Percentiles rank a stretch among this genome's conserved stretches.
Conservation (phyloP, 2,888 invertebrate species). For the Eristalis intricaria region DNA sequence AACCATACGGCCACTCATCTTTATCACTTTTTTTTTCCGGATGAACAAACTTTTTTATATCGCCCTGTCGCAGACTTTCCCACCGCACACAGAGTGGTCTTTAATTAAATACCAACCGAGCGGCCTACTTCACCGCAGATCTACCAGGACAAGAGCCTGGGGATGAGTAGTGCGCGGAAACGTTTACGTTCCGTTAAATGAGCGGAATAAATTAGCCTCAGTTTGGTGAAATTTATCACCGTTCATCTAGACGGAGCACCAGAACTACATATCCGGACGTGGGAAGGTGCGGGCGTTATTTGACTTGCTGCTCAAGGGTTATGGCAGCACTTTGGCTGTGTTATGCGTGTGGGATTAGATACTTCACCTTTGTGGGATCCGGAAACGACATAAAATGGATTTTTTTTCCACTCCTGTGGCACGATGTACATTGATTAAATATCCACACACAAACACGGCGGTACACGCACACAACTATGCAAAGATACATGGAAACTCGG, state of each 20-base stretch:
- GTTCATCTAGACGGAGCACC: slow-evolving; percentile 34
- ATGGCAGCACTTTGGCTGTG: neutral
- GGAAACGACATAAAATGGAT: slow-evolving; percentile 24
- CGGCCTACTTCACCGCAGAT: neutral
- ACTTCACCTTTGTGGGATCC: slow-evolving; percentile 30
- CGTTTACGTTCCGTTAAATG: slow-evolving; percentile 28
- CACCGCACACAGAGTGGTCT: slow-evolving; percentile 6
- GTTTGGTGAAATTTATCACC: slow-evolving; percentile 42
- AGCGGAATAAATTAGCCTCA: slow-evolving; percentile 42
- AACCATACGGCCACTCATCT: neutral
- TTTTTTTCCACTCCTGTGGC: slow-evolving; percentile 4
- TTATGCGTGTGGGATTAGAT: slow-evolving; percentile 12
- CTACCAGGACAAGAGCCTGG: neutral
- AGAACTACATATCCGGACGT: neutral
- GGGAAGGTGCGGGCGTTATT: neutral
- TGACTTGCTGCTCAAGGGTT: neutral
- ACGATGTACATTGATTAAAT: slow-evolving; percentile 39
- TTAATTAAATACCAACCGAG: slow-evolving; percentile 40
- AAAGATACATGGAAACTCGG: slow-evolving; percentile 5
- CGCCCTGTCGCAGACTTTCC: neutral
- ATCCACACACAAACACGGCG: neutral
- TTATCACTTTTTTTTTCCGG: slow-evolving; percentile 18
- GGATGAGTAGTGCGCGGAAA: neutral
- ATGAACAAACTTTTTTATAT: slow-evolving; percentile 37
- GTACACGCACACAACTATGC: slow-evolving; percentile 48